Conservation (phyloP, 2,888 invertebrate genomes). For the Cybosia mesomella region DNA sequence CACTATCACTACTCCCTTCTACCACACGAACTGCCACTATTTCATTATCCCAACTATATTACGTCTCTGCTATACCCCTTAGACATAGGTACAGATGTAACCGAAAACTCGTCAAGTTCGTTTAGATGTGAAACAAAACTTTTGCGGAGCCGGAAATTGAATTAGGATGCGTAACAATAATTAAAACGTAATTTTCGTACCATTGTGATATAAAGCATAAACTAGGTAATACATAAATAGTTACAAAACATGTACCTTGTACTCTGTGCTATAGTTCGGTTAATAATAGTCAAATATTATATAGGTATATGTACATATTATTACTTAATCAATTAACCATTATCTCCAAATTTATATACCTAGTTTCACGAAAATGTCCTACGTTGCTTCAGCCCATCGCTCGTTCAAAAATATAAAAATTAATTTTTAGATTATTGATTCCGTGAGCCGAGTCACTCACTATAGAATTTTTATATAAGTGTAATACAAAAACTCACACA, state of each 20-base stretch:
- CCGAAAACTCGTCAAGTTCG: background rate
- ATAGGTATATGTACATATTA: background rate
- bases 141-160: background rate
- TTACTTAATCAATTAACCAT: background rate
- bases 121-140: background rate
- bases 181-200: background rate
- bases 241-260: too few relatives aligned
- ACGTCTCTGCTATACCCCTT: too few relatives aligned
- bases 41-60: too few relatives aligned
- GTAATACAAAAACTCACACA: conserved; percentile 74
- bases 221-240: too few relatives aligned
- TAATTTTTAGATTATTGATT: conserved; percentile 84
- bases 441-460: conserved; percentile 66
- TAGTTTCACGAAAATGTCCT: background rate
- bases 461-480: conserved; percentile 78
- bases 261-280: background rate
- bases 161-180: background rate
- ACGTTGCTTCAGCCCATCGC: conserved; percentile 41
- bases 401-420: conserved; percentile 73
- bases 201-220: too few relatives aligned
- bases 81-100: background rate
- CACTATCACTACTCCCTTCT: too few relatives aligned
- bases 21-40: too few relatives aligned
- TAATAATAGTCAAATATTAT: background rate
- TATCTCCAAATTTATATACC: background rate